Base-by-base conservation (phyloP, 2,797 vertebrate species). In the Pantherophis vulpinus region DNA sequence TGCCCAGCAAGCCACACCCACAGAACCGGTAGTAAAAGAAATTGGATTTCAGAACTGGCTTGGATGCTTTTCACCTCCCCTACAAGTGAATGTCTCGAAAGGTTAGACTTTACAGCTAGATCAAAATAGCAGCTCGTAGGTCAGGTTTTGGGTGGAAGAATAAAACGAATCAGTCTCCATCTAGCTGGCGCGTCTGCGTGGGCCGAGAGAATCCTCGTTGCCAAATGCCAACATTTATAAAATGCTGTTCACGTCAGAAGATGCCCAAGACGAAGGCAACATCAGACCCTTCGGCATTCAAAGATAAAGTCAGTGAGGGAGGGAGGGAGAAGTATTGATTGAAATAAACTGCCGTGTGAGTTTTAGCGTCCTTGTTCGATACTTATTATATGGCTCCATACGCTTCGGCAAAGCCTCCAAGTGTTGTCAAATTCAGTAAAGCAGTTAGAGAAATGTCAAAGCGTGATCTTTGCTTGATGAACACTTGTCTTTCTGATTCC, bases 391-490 rank as follows among this genome's bases (percentile, higher is more conserved):
- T 47, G 94, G 94, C 90, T 95, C 93, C 92, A 60, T 92, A 90
- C 93, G 92, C 94, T 92, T 92, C 94, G 92, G 94, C 94, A 95
- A 91, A 95, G 70, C 94, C 95, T 93, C 94, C 56, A 6, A 94
- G 95, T 94, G 94, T 92, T 93, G 91, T 61, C 79, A 90, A 70
- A 95, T 90, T 94, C 94, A 59, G 92, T 51, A 89, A 96, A 95
- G 93, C 93, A 92, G 95, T 97, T 95, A 92, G 29, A 94, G 95
- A 94, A 96, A 96, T 96, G 96, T 96, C 95, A 96, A 94, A 96
- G 93, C 93, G 92, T 95, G 92, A 95, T 96, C 93, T 95, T 88
- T 83, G 29, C 92, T 96, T 95, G 93, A 93, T 97, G 96, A 97
- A 94, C 94, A 79, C 93, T 97, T 95, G 93, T 96, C 95, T 96